phyloP scores from a whole-genome alignment of 1,140 invertebrate genomes.

The Pseudachorutes palmiensis region DNA sequence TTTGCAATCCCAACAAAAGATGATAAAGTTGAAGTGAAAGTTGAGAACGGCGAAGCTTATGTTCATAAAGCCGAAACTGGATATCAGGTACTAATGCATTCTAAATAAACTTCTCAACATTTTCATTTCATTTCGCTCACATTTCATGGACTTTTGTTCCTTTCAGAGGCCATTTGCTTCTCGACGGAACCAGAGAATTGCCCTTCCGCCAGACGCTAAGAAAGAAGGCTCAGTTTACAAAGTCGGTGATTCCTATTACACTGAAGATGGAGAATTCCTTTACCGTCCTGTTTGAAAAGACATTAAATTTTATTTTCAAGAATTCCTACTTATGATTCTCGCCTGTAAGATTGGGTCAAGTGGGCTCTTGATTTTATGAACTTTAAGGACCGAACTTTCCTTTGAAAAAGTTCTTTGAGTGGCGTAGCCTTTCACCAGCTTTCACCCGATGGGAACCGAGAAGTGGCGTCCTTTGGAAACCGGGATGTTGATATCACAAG shows the following conservation, averaged over 20 bases:
- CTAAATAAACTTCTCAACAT: background rate
- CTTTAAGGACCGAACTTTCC: too few species aligned
- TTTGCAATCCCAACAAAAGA: background rate
- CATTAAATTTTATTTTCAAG: too few species aligned
- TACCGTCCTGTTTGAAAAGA: slow-evolving; percentile 26
- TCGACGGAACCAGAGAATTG: background rate
- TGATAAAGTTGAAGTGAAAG: slow-evolving; percentile 1
- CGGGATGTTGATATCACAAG: too few species aligned
- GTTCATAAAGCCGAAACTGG: slow-evolving; percentile 21
- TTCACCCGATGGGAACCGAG: background rate
- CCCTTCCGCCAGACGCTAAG: slow-evolving; percentile 4
- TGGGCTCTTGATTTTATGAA: too few species aligned
- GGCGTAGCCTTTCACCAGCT: background rate
- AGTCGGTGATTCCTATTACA: slow-evolving; percentile 28
- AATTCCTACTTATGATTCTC: too few species aligned
- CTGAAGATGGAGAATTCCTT: slow-evolving; percentile 32
- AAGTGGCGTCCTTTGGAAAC: background rate
- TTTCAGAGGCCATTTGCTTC: slow-evolving; percentile 14
- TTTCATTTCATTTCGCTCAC: background rate
- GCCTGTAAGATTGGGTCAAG: too few species aligned
- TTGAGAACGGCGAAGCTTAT: slow-evolving; percentile 16
- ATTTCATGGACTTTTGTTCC: background rate
- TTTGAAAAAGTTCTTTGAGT: too few species aligned
- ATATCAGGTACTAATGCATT: slow-evolving; percentile 16
- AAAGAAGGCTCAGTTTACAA: slow-evolving; percentile 17